Evolutionary conservation across 92 coral and sea anemone species (phyloP).

Genomic region (Phenganax stokvisi): DNA sequence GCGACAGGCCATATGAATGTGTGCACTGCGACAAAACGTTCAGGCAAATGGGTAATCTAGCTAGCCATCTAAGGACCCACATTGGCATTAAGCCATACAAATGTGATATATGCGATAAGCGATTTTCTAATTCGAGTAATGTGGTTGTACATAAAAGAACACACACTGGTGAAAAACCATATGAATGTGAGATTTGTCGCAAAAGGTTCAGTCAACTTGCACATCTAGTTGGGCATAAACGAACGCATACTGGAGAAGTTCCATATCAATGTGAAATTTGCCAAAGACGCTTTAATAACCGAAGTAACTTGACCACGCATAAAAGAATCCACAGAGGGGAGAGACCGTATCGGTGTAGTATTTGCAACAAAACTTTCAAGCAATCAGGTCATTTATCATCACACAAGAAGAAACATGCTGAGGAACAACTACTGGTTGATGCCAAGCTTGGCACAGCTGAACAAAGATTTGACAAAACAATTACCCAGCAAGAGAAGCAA

Average conservation of each 20-base stretch:
- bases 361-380: constrained; percentile 18
- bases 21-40: constrained; percentile 5
- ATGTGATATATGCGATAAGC: constrained; percentile 9
- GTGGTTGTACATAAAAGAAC: constrained; percentile 21
- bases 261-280: constrained; percentile 14
- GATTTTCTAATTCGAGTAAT: constrained; percentile 10
- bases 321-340: constrained; percentile 12
- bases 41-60: constrained; percentile 7
- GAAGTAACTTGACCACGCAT: constrained; percentile 15
- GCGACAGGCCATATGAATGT: constrained; percentile 16
- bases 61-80: constrained; percentile 11
- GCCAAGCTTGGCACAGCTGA: not conserved
- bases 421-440: not conserved
- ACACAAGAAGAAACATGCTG: constrained; percentile 14
- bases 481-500: not conserved
- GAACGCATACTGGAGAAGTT: constrained; percentile 20
- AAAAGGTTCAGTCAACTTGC: constrained; percentile 14
- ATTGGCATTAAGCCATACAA: constrained; percentile 7
- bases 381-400: constrained; percentile 15
- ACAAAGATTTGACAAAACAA: not conserved
- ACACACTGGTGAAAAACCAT: constrained; percentile 15
- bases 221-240: constrained; percentile 10
- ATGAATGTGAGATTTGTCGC: constrained; percentile 13
- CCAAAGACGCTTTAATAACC: constrained; percentile 9
- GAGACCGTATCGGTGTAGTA: constrained; percentile 1